Base-by-base conservation (phyloP, 2,888 invertebrate genomes). In the Patella pellucida region DNA sequence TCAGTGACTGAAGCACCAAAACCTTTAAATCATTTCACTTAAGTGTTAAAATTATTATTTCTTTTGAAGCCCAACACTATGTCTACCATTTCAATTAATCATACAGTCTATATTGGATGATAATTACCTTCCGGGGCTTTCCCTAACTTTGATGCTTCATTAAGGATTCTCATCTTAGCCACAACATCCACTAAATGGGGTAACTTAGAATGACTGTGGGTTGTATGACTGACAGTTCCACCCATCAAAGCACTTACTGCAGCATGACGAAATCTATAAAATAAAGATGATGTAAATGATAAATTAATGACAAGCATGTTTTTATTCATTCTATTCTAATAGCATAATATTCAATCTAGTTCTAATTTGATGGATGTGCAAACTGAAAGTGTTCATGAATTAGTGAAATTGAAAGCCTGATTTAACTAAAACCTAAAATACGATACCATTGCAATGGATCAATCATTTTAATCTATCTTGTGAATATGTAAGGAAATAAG, bases 181-280 rank as follows among this genome's bases (percentile, higher is more conserved):
- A 84, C 86, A 67, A 85, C 82, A 74, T 85, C 85, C 12, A 83
- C 79, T 81, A 84, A 80, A 15, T 74, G 71, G 16, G 77, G 78
- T 50, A 74, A 75, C 19, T 71, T 70, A 41, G 72, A 54, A 9
- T 67, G 68, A 54, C 73, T 68, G 56, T 52, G 69, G 56, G 19
- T 52, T 69, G 72, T 12, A 71, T 52, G 52, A 71, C 51, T 50
- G 68, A 70, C 56, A 23, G 71, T 74, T 52, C 83, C 78, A 23
- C 88, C 89, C 72, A 87, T 79, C 82, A 89, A 81, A 0, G 86
- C 84, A 70, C 86, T 84, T 3, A 89, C 85, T 15, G 88, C 87
- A 14, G 88, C 88, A 83, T 89, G 88, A 5, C 89, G 85, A 78
- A 89, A 89, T 74, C 89, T 89, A 78, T 14, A 78, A 78, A n/a